Conservation (phyloP, 2,113 vertebrate species). For the Mystacornis crossleyi region DNA sequence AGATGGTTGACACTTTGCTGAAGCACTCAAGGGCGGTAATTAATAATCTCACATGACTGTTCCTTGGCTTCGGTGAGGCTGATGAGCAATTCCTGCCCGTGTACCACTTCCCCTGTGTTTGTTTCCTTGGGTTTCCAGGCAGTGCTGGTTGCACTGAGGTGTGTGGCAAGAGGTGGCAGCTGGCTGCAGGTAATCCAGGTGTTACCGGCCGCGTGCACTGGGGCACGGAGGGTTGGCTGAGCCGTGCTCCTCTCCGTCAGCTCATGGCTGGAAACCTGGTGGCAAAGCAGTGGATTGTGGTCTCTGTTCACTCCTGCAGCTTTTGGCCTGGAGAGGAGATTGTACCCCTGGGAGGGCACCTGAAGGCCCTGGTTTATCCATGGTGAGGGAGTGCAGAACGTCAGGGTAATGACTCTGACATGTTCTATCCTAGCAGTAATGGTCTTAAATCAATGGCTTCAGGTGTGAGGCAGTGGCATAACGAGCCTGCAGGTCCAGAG, state of each 20-base stretch:
- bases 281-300: background rate
- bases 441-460: background rate
- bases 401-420: background rate
- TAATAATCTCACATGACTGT: background rate
- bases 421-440: background rate
- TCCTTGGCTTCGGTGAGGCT: conserved; percentile 4
- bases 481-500: background rate
- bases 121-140: conserved; percentile 73
- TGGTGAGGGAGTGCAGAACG: background rate
- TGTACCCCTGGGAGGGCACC: background rate
- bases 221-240: conserved; percentile 23
- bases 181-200: conserved; percentile 37
- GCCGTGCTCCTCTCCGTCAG: conserved; percentile 27
- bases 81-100: conserved; percentile 16
- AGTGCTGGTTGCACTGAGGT: background rate
- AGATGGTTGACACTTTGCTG: background rate
- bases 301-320: background rate
- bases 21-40: background rate
- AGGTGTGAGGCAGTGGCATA: background rate
- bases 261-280: background rate
- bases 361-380: background rate
- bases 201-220: background rate
- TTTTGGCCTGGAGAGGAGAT: background rate
- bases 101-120: conserved; percentile 52
- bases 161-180: conserved; percentile 56